phyloP scores from a whole-genome alignment of 1,140 invertebrate species.

The Coboldia fuscipes region DNA sequence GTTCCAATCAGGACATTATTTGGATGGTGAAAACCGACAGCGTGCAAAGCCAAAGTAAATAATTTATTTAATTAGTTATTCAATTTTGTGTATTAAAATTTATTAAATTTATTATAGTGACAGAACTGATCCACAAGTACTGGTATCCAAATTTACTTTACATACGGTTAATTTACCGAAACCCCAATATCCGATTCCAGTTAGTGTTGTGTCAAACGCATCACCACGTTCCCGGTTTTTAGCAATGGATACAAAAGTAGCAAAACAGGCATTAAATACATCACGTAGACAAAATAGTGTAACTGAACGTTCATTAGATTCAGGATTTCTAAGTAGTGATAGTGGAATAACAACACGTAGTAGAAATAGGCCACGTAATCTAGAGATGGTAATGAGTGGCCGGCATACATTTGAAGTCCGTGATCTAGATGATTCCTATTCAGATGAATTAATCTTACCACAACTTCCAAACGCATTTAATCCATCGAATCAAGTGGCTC shows the following conservation, averaged over 20 bases:
- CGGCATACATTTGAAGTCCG: conserved; percentile 34
- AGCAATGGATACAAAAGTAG: conserved; percentile 40
- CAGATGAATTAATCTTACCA: conserved; percentile 29
- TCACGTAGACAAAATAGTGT: conserved; percentile 21
- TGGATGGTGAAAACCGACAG: neutral
- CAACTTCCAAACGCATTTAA: conserved; percentile 21
- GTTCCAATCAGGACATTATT: too few relatives aligned
- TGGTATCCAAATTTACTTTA: conserved; percentile 39
- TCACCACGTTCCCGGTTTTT: conserved; percentile 2
- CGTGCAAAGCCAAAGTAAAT: neutral
- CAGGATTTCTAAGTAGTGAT: conserved; percentile 33
- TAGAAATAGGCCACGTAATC: conserved; percentile 24
- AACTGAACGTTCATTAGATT: conserved; percentile 29
- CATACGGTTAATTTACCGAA: conserved; percentile 47
- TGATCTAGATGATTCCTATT: conserved; percentile 31
- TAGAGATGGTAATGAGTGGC: conserved; percentile 31
- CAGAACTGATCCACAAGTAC: conserved; percentile 13
- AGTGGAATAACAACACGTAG: conserved; percentile 16
- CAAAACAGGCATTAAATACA: conserved; percentile 47
- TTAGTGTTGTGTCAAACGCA: conserved; percentile 10
- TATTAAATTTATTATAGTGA: conserved; percentile 7
- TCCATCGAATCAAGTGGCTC: conserved; percentile 3
- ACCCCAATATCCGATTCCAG: conserved; percentile 42
- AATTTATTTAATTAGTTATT: neutral
- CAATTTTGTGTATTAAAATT: too few relatives aligned